These are phyloP conservation scores for Tichodroma muraria DNA, from an alignment of 2,113 vertebrate species.

Conservation along the genomic window DNA sequence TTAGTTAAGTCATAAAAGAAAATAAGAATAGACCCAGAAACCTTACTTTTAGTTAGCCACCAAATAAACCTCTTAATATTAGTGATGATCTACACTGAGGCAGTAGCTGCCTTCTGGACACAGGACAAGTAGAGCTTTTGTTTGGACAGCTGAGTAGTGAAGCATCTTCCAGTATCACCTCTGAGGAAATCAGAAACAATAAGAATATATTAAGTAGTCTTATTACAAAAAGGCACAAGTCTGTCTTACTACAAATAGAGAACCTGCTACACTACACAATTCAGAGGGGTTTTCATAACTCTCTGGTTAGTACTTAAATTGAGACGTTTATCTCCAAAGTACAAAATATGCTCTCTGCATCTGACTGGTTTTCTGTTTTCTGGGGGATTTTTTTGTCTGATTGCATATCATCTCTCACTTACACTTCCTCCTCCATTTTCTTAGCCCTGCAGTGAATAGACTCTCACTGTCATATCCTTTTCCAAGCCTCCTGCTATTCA, in stretches of 20 bases:
- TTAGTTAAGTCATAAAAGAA: not conserved
- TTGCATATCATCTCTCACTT: not conserved
- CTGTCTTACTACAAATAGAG: not conserved
- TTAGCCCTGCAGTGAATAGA: not conserved
- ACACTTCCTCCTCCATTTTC: not conserved
- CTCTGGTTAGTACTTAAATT: not conserved
- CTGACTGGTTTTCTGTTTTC: not conserved
- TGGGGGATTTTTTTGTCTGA: not conserved
- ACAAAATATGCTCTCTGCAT: not conserved
- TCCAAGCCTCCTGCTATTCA: not conserved
- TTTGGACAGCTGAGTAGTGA: not conserved
- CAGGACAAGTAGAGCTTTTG: not conserved
- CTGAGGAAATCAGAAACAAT: not conserved
- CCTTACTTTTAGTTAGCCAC: not conserved
- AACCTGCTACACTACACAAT: fast-evolving
- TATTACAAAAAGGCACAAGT: not conserved
- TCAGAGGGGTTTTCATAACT: not conserved
- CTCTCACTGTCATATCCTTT: not conserved
- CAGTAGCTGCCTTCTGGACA: not conserved
- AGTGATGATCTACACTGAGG: not conserved
- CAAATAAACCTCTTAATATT: not conserved
- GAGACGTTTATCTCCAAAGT: not conserved
- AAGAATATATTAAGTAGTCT: not conserved
- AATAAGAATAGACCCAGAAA: not conserved
- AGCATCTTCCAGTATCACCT: not conserved